Evolutionary conservation across 2,888 invertebrate species (phyloP).

Genomic region (Zaprionus bogoriensis): DNA sequence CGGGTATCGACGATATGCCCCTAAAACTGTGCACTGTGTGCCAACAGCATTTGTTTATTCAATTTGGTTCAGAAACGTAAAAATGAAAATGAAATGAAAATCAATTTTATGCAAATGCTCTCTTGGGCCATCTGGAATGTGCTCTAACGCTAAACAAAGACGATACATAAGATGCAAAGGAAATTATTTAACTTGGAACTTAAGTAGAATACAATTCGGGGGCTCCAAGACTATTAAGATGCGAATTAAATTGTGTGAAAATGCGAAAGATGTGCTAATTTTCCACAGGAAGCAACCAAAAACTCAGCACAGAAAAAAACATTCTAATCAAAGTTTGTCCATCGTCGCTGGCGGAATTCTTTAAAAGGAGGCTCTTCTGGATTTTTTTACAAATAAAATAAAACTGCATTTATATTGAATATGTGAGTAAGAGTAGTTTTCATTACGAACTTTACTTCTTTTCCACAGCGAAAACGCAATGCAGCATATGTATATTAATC

Average conservation of each 20-base stretch:
- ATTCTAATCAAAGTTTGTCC: too few species aligned
- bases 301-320: too few species aligned
- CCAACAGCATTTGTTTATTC: conserved; percentile 17
- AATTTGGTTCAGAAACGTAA: not conserved
- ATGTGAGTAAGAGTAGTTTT: too few species aligned
- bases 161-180: not conserved
- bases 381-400: too few species aligned
- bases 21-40: not conserved
- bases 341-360: too few species aligned
- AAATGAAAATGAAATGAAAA: conserved; percentile 27
- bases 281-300: too few species aligned
- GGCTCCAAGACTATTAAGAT: not conserved
- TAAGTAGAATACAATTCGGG: not conserved
- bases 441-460: too few species aligned
- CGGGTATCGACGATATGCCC: too few species aligned
- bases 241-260: not conserved
- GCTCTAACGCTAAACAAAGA: conserved; percentile 2
- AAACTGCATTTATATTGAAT: too few species aligned
- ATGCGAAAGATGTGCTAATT: not conserved
- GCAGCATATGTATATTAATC: too few species aligned
- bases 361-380: too few species aligned
- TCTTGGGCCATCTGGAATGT: conserved; percentile 29
- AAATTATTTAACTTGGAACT: not conserved
- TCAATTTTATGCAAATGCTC: conserved; percentile 49
- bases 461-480: too few species aligned